A percentile compares a stretch with the other conserved stretches of the same genome.
Conservation (phyloP, 1,140 invertebrate species). For the Rhyzopertha dominica region DNA sequence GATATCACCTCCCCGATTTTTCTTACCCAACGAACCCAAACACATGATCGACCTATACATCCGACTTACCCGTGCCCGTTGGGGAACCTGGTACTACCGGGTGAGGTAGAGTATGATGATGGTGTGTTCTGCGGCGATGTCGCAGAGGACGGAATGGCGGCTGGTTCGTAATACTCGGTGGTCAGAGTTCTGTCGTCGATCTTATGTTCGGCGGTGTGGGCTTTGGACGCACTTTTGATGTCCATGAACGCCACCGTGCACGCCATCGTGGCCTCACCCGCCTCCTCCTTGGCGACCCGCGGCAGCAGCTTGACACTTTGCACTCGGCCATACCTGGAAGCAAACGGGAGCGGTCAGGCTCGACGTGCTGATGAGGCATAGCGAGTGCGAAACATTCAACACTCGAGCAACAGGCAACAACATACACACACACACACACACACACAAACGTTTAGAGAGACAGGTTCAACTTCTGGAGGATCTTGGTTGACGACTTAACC, state of each 20-base stretch:
- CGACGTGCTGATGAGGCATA: too few relatives aligned
- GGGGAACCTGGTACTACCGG: conserved; percentile 39
- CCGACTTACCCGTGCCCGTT: conserved; percentile 43
- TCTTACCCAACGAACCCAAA: too few relatives aligned
- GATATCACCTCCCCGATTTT: too few relatives aligned
- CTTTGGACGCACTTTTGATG: conserved; percentile 92
- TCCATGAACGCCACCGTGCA: conserved; percentile 95
- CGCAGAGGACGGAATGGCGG: conserved; percentile 59
- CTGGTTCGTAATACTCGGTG: conserved; percentile 90
- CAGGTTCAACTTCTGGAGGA: too few relatives aligned
- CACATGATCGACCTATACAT: too few relatives aligned
- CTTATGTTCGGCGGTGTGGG: conserved; percentile 83
- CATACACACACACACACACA: background rate
- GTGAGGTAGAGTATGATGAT: conserved; percentile 42
- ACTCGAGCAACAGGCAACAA: background rate
- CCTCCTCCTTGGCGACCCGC: conserved; percentile 49
- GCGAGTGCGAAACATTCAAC: conserved; percentile 7
- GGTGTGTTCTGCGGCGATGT: conserved; percentile 49
- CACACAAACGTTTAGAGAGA: too few relatives aligned
- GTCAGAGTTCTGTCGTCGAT: conserved; percentile 79
- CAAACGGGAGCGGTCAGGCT: too few relatives aligned
- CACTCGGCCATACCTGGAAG: conserved; percentile 87
- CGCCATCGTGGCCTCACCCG: conserved; percentile 54
- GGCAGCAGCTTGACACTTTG: conserved; percentile 90
- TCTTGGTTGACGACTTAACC: too few relatives aligned